Evolutionary conservation across 2,888 invertebrate species (phyloP).

Genomic region (Colostygia pectinataria): DNA sequence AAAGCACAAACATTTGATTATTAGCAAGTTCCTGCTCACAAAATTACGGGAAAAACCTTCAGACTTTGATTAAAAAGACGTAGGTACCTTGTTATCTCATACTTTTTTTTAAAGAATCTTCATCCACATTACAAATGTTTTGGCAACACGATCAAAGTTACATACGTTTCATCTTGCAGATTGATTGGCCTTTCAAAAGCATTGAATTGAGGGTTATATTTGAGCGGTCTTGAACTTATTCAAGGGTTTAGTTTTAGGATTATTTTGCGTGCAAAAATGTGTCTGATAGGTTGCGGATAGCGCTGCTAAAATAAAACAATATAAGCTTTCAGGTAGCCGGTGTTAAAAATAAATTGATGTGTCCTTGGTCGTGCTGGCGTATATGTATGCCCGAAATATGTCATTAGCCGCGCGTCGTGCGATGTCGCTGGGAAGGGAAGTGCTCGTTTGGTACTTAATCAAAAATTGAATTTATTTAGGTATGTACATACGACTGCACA

Average conservation of each 20-base stretch:
- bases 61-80: too few species aligned
- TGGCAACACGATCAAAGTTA: constrained; percentile 46
- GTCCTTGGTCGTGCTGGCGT: constrained; percentile 64
- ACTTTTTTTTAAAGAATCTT: neutral
- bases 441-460: neutral
- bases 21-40: too few species aligned
- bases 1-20: too few species aligned
- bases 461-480: too few species aligned
- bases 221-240: constrained; percentile 28
- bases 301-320: constrained; percentile 75
- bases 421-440: constrained; percentile 42
- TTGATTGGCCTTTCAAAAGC: constrained; percentile 36
- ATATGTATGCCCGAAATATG: constrained; percentile 61
- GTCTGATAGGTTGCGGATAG: constrained; percentile 53
- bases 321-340: constrained; percentile 74
- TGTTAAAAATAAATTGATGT: constrained; percentile 72
- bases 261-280: constrained; percentile 13
- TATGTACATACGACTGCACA: too few species aligned
- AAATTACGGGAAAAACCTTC: too few species aligned
- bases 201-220: constrained; percentile 27
- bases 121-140: constrained; percentile 25
- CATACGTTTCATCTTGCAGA: constrained; percentile 29
- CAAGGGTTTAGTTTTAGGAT: constrained; percentile 13
- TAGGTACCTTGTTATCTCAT: too few species aligned
- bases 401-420: constrained; percentile 58